A percentile compares a stretch with the other conserved stretches of the same genome.
Evolutionary conservation across 2,113 vertebrate species (phyloP).

Genomic region (Tupaia tana): DNA sequence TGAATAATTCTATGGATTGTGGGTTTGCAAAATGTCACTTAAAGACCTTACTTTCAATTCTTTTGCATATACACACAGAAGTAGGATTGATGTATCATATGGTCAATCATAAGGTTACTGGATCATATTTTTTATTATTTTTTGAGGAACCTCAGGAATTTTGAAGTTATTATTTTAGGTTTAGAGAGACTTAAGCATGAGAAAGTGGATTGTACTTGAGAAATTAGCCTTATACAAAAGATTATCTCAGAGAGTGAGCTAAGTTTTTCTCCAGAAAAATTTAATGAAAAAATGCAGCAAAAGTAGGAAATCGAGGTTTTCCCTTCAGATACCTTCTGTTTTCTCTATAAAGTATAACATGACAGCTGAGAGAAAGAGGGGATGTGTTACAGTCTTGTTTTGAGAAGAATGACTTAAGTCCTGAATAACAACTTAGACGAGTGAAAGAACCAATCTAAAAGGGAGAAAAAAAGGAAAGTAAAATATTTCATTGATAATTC

Average conservation of each 20-base stretch:
- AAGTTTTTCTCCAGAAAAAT: not conserved
- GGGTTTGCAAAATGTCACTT: conserved; percentile 8
- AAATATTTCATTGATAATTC: too few relatives aligned
- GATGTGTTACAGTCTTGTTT: not conserved
- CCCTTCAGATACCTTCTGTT: not conserved
- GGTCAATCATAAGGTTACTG: not conserved
- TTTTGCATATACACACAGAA: conserved; percentile 11
- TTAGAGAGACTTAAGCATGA: not conserved
- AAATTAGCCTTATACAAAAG: conserved; percentile 3
- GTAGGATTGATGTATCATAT: not conserved
- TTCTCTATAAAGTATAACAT: conserved; percentile 23
- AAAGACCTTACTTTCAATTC: not conserved
- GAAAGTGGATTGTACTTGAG: not conserved
- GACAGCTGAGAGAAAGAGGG: not conserved
- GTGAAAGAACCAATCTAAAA: not conserved
- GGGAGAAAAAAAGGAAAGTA: not conserved
- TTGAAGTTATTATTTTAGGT: conserved; percentile 24
- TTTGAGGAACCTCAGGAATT: not conserved
- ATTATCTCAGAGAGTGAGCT: not conserved
- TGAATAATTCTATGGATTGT: not conserved
- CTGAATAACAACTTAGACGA: not conserved
- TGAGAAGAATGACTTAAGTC: not conserved
- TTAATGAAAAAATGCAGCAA: not conserved
- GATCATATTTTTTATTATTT: not conserved
- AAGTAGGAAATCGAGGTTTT: conserved; percentile 10